Percentiles rank a stretch among this genome's conserved stretches.
Evolutionary conservation across 2,797 vertebrate genomes (phyloP).

Genomic region (Momotus momota): DNA sequence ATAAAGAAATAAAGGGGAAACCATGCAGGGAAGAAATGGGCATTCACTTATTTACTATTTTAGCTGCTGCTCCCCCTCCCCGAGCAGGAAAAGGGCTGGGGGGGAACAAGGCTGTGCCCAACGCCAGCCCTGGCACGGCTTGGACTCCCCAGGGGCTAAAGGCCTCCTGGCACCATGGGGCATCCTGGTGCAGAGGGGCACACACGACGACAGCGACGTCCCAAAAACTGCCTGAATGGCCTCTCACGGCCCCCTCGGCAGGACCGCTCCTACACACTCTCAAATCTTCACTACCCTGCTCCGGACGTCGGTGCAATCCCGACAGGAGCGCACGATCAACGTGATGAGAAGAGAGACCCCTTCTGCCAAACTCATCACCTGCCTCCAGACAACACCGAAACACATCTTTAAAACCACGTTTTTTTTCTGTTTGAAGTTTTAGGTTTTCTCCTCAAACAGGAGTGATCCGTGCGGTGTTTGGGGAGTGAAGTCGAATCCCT

Average conservation of each 20-base stretch:
- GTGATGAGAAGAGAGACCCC: not conserved
- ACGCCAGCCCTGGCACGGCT: rapidly evolving
- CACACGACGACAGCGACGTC: rapidly evolving
- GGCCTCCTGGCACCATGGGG: not conserved
- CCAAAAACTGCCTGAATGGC: not conserved
- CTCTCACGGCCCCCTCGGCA: rapidly evolving
- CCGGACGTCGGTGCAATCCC: rapidly evolving
- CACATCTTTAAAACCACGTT: rapidly evolving
- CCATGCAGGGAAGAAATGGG: not conserved
- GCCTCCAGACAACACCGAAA: not conserved
- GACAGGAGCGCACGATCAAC: rapidly evolving
- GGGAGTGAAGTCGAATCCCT: not conserved
- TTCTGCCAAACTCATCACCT: not conserved
- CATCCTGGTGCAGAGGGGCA: not conserved
- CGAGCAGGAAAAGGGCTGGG: not conserved
- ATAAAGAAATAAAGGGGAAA: conserved; percentile 57
- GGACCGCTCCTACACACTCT: not conserved
- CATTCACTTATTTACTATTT: not conserved
- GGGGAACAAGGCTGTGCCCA: not conserved
- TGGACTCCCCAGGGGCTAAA: not conserved
- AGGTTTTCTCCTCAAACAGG: rapidly evolving
- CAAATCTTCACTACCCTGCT: not conserved
- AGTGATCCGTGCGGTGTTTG: rapidly evolving
- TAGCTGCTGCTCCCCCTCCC: not conserved
- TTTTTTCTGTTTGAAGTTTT: not conserved